phyloP scores from a whole-genome alignment of 2,797 vertebrate species.

The Naso thynnoides region DNA sequence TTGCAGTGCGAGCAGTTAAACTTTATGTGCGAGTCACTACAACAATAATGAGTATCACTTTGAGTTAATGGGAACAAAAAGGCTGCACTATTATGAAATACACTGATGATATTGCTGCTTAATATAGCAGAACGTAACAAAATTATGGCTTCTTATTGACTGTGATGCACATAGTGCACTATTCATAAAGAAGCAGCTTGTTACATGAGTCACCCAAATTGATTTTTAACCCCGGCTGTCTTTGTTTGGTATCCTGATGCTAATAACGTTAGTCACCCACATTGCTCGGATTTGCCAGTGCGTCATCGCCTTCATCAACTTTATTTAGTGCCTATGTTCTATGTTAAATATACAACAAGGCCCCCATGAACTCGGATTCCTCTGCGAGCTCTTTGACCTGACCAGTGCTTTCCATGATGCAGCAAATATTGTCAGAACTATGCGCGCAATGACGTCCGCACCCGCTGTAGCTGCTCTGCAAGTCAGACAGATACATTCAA shows the following conservation, averaged over 20 bases:
- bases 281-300: slow-evolving; percentile 10
- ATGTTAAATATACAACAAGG: slow-evolving; percentile 57
- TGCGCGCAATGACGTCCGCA: not conserved
- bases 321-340: slow-evolving; percentile 39
- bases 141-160: not conserved
- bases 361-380: slow-evolving; percentile 33
- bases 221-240: slow-evolving; percentile 6
- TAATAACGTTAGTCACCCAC: slow-evolving; percentile 4
- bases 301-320: slow-evolving; percentile 40
- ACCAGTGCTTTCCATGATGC: slow-evolving; percentile 61
- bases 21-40: not conserved
- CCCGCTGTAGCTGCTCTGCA: not conserved
- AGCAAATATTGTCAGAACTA: slow-evolving; percentile 29
- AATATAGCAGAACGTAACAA: slow-evolving; percentile 4
- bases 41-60: not conserved
- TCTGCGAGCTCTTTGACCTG: not conserved
- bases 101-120: not conserved
- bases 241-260: slow-evolving; percentile 24
- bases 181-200: not conserved
- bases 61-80: not conserved
- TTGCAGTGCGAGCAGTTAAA: slow-evolving; percentile 1
- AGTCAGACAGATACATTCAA: not conserved
- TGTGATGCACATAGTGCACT: not conserved
- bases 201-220: not conserved
- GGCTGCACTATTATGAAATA: not conserved